Evolutionary conservation across 2,113 vertebrate genomes (phyloP).

Genomic region (Potamarius usumacintae): DNA sequence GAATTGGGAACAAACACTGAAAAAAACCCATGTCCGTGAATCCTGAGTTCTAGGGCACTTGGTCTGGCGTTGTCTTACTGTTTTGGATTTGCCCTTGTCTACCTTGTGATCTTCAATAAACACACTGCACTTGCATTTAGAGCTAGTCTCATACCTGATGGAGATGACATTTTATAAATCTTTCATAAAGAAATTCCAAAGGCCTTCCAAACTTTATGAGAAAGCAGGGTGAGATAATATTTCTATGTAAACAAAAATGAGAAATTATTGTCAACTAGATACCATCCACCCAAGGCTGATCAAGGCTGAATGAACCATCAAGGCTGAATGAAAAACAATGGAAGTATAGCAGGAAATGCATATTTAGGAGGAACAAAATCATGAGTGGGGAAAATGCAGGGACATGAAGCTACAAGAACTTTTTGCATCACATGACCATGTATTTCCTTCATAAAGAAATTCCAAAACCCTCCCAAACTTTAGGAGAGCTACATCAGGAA

Average conservation of each 20-base stretch:
- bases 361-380: conserved; percentile 17
- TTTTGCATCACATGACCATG: conserved; percentile 26
- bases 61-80: not conserved
- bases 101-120: not conserved
- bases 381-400: not conserved
- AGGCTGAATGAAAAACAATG: conserved; percentile 8
- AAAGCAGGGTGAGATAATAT: conserved; percentile 18
- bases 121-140: not conserved
- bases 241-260: not conserved
- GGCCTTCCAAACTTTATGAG: too few species aligned
- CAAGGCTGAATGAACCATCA: not conserved
- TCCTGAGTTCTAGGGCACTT: not conserved
- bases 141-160: not conserved
- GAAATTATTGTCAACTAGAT: not conserved
- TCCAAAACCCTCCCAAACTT: not conserved
- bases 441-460: not conserved
- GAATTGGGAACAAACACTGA: not conserved
- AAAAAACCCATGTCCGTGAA: not conserved
- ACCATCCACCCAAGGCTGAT: too few species aligned
- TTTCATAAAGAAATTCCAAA: not conserved
- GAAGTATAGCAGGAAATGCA: not conserved
- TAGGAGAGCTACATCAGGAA: not conserved
- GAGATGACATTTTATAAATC: not conserved
- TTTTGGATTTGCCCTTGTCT: not conserved
- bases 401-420: not conserved